These are phyloP conservation scores for Rhagophthalmus giganteus DNA, from an alignment of 2,888 invertebrate species.

Conservation along the genomic window DNA sequence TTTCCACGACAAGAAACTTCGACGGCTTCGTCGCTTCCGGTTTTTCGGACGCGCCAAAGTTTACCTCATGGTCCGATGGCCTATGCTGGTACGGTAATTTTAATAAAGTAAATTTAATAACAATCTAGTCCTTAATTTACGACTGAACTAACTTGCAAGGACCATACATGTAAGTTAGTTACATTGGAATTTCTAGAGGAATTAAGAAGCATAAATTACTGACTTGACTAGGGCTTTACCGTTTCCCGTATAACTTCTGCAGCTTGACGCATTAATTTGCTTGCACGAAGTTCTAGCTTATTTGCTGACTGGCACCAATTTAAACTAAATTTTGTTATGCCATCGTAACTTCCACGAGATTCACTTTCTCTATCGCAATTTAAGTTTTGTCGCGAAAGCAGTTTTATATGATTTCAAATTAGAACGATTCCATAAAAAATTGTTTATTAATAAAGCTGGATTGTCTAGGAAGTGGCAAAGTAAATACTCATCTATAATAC, in stretches of 20 bases:
- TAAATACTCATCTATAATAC: too few relatives aligned
- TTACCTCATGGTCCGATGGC: slow-evolving; percentile 64
- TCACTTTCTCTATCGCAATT: too few relatives aligned
- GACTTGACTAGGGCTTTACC: slow-evolving; percentile 24
- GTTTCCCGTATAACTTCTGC: slow-evolving; percentile 20
- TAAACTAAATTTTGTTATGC: too few relatives aligned
- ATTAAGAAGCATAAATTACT: slow-evolving; percentile 36
- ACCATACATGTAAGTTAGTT: slow-evolving; percentile 26
- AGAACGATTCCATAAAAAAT: too few relatives aligned
- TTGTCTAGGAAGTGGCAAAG: too few relatives aligned
- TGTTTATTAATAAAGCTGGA: too few relatives aligned
- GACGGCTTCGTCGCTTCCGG: slow-evolving; percentile 60
- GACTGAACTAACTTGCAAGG: slow-evolving; percentile 22
- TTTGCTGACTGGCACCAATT: slow-evolving; percentile 27
- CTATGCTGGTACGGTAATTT: slow-evolving; percentile 58
- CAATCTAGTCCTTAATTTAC: slow-evolving; percentile 22
- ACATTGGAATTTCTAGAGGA: slow-evolving; percentile 29
- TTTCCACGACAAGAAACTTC: slow-evolving; percentile 61
- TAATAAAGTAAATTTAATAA: slow-evolving; percentile 29
- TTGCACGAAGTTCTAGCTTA: slow-evolving; percentile 22
- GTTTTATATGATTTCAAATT: too few relatives aligned
- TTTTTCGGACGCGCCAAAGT: slow-evolving; percentile 65
- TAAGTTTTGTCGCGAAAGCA: too few relatives aligned
- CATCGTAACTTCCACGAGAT: too few relatives aligned
- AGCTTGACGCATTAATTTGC: slow-evolving; percentile 25